A percentile compares a stretch with the other conserved stretches of the same genome.
Conservation (phyloP, 2,113 vertebrate species). For the Aspiorhynchus laticeps region DNA sequence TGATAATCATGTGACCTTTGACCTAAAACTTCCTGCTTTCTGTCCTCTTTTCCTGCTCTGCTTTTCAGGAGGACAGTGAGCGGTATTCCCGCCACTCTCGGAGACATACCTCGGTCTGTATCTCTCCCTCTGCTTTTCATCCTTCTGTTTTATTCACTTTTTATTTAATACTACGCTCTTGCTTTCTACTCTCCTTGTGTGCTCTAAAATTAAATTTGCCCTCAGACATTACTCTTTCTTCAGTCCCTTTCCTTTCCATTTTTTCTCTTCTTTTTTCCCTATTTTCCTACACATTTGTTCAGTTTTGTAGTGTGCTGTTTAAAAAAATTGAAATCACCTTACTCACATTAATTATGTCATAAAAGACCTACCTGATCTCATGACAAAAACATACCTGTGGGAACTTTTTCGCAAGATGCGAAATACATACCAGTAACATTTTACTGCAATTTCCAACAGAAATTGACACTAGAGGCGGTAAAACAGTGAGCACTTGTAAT, state of each 20-base stretch:
- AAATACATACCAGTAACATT: too few species aligned
- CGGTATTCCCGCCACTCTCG: slow-evolving; percentile 84
- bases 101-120: slow-evolving; percentile 91
- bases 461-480: too few species aligned
- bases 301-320: background rate
- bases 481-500: too few species aligned
- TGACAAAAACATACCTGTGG: too few species aligned
- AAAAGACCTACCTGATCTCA: too few species aligned
- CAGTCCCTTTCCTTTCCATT: background rate
- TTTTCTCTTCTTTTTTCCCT: background rate
- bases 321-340: background rate
- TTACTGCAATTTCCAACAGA: too few species aligned
- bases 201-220: too few species aligned
- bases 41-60: slow-evolving; percentile 60
- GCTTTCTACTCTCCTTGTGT: background rate
- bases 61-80: slow-evolving; percentile 91
- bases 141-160: background rate
- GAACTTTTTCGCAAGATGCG: too few species aligned
- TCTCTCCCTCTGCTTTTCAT: slow-evolving; percentile 27
- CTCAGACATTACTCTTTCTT: background rate
- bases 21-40: slow-evolving; percentile 48
- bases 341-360: background rate
- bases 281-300: background rate
- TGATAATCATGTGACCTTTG: slow-evolving; percentile 24
- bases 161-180: background rate